phyloP scores from a whole-genome alignment of 2,113 vertebrate genomes.

The Ptychochromis oligacanthus region DNA sequence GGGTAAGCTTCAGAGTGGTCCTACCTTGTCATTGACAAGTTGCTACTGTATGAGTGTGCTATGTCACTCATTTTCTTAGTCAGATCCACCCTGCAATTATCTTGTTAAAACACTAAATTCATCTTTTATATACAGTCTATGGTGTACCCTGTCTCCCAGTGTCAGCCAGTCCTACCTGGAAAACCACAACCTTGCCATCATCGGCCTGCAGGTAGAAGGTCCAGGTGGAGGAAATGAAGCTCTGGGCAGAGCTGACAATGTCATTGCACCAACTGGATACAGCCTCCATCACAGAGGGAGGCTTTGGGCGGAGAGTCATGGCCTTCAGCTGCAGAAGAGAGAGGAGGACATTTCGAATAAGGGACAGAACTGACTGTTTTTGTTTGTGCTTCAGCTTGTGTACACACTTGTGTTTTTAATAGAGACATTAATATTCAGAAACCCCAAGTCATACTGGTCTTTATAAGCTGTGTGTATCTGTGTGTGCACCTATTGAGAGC shows the following conservation, averaged over 20 bases:
- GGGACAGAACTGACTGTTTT: neutral
- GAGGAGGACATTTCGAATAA: neutral
- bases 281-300: constrained; percentile 85
- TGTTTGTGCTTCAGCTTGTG: neutral
- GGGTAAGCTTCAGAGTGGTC: too few species aligned
- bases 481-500: neutral
- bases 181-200: constrained; percentile 93
- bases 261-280: constrained; percentile 93
- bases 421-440: neutral
- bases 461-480: neutral
- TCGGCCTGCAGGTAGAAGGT: constrained; percentile 97
- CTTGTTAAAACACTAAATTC: neutral
- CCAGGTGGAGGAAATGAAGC: constrained; percentile 98
- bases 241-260: constrained; percentile 94
- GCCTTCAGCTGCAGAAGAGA: constrained; percentile 73
- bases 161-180: constrained; percentile 84
- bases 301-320: constrained; percentile 77
- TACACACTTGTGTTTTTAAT: neutral
- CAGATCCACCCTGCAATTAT: neutral
- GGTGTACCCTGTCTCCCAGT: neutral
- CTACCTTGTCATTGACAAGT: neutral
- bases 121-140: neutral
- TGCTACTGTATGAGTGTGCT: neutral
- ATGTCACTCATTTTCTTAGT: too few species aligned
- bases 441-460: neutral